Evolutionary conservation across 1,140 invertebrate genomes (phyloP).

Genomic region (Drosophila baimaii): DNA sequence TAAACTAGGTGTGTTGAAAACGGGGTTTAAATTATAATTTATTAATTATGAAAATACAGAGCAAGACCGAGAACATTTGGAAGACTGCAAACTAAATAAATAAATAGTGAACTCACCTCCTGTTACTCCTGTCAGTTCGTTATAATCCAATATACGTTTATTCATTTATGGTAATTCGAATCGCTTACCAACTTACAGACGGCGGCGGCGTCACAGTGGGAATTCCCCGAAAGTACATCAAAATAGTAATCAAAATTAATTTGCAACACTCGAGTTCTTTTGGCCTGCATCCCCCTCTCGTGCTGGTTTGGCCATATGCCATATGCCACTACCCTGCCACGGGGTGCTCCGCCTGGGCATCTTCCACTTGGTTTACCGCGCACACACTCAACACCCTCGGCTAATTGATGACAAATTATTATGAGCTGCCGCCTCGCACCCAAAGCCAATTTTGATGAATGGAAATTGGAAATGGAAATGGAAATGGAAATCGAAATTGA

Average conservation of each 20-base stretch:
- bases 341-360: conserved; percentile 55
- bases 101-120: too few species aligned
- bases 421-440: conserved; percentile 71
- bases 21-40: background rate
- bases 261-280: conserved; percentile 51
- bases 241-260: conserved; percentile 82
- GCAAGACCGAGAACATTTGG: too few species aligned
- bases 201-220: conserved; percentile 62
- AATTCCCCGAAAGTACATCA: conserved; percentile 72
- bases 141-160: conserved; percentile 64
- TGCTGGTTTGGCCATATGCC: conserved; percentile 47
- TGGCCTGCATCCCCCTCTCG: background rate
- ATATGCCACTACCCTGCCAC: conserved; percentile 61
- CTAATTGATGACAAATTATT: conserved; percentile 83
- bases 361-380: conserved; percentile 81
- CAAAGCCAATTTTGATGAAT: conserved; percentile 82
- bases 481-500: conserved; percentile 42
- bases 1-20: background rate
- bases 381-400: conserved; percentile 82
- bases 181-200: conserved; percentile 63
- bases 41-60: too few species aligned
- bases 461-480: conserved; percentile 47
- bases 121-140: too few species aligned
- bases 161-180: conserved; percentile 69
- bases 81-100: too few species aligned